Evolutionary conservation across 2,888 invertebrate genomes (phyloP).

Genomic region (Pemphredon lugubris): DNA sequence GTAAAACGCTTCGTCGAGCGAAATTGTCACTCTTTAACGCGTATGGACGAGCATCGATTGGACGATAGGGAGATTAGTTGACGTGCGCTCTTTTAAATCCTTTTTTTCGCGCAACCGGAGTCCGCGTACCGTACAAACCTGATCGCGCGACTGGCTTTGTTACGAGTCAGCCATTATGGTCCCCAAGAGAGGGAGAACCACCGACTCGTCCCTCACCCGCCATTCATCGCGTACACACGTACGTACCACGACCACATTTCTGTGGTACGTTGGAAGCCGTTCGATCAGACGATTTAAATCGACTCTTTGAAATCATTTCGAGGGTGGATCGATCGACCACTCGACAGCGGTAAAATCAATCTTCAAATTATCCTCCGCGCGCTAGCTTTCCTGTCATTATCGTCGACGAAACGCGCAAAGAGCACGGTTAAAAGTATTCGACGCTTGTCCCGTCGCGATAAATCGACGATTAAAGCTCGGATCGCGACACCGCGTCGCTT

Average conservation of each 20-base stretch:
- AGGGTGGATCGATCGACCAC: constrained; percentile 51
- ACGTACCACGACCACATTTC: constrained; percentile 14
- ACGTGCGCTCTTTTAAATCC: constrained; percentile 2
- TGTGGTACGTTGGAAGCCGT: constrained; percentile 18
- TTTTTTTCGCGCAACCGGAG: constrained; percentile 32
- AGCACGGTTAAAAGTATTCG: neutral
- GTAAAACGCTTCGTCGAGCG: too few relatives aligned
- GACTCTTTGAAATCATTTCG: constrained; percentile 61
- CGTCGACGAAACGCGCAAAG: constrained; percentile 6
- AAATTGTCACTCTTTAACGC: too few relatives aligned
- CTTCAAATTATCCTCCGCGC: neutral
- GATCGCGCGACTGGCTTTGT: constrained; percentile 47
- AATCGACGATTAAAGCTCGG: constrained; percentile 69
- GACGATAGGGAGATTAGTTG: too few relatives aligned
- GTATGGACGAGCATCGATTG: too few relatives aligned
- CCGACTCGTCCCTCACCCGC: constrained; percentile 30
- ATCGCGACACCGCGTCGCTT: constrained; percentile 69
- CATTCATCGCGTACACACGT: constrained; percentile 29
- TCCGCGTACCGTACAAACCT: constrained; percentile 38
- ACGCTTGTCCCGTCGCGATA: constrained; percentile 60
- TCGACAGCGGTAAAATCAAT: constrained; percentile 10
- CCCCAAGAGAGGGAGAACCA: constrained; percentile 23
- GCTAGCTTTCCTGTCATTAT: neutral
- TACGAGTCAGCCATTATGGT: constrained; percentile 43
- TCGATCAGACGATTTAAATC: constrained; percentile 62